Conservation (phyloP, 2,797 vertebrate species). For the Limosa lapponica region DNA sequence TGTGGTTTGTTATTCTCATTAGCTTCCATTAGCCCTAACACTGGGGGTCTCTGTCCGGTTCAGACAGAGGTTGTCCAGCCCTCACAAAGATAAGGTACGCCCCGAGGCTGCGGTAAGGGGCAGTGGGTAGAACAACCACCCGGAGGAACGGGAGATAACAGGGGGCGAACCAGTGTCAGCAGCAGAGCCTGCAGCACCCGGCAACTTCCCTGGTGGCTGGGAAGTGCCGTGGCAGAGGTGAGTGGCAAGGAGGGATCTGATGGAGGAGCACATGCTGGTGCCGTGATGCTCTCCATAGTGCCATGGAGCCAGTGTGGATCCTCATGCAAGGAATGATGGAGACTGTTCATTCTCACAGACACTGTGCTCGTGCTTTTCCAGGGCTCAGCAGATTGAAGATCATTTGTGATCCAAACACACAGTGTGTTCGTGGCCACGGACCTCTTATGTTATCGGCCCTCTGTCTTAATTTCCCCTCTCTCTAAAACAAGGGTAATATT, state of each 20-base stretch:
- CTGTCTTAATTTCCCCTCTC: background rate
- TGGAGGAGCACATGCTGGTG: fast-evolving
- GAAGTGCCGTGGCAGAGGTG: fast-evolving
- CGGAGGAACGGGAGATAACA: fast-evolving
- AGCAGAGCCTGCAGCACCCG: background rate
- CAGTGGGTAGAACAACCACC: background rate
- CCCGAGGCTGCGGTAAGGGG: background rate
- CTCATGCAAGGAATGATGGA: fast-evolving
- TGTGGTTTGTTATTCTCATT: slow-evolving; percentile 25
- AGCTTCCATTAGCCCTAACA: background rate
- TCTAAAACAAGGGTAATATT: background rate
- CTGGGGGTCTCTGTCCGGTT: background rate
- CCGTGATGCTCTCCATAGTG: fast-evolving
- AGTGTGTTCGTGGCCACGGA: fast-evolving
- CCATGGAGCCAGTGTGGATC: fast-evolving
- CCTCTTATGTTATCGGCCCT: background rate
- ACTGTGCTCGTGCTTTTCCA: fast-evolving
- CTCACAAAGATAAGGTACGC: fast-evolving
- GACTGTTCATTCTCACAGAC: background rate
- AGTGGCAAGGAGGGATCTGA: background rate
- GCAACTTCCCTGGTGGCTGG: background rate
- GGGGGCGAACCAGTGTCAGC: fast-evolving
- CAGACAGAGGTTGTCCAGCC: background rate
- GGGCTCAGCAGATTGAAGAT: background rate
- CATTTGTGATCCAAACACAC: background rate